Conservation (phyloP, 2,888 invertebrate species). For the Micoletzkya japonica region DNA sequence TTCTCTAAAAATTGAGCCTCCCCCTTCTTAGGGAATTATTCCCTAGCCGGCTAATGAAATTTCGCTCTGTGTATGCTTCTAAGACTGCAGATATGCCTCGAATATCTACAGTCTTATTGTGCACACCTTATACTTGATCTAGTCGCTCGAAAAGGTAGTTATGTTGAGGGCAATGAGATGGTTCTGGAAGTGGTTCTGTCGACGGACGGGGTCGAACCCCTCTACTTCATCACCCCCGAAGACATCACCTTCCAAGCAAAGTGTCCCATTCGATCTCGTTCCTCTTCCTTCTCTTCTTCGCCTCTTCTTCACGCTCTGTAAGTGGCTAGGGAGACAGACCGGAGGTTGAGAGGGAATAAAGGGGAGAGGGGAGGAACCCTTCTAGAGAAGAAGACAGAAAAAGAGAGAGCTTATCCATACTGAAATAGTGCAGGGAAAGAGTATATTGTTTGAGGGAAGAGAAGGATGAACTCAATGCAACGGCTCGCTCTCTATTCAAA, state of each 20-base stretch:
- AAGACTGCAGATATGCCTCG: neutral
- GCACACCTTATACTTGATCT: no score
- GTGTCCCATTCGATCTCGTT: conserved; percentile 16
- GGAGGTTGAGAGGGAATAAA: no score
- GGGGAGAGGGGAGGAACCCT: no score
- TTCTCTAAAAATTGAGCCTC: no score
- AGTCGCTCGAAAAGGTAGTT: neutral
- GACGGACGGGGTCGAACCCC: conserved; percentile 63
- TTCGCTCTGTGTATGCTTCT: neutral
- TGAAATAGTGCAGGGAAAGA: no score
- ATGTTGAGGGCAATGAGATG: conserved; percentile 60
- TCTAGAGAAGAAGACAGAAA: no score
- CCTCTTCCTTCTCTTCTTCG: neutral
- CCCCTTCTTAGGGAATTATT: no score
- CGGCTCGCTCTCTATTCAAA: conserved; percentile 21
- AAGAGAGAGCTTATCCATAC: no score
- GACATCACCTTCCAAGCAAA: conserved; percentile 57
- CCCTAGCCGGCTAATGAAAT: no score
- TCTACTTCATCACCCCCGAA: conserved; percentile 64
- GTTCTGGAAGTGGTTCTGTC: conserved; percentile 63
- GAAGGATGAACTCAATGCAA: conserved; percentile 11
- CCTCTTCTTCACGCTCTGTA: conserved; percentile 3
- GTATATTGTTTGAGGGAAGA: neutral
- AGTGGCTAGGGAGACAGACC: no score
- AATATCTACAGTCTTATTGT: neutral